phyloP scores from a whole-genome alignment of 2,888 invertebrate species.

The Agriotes lineatus region DNA sequence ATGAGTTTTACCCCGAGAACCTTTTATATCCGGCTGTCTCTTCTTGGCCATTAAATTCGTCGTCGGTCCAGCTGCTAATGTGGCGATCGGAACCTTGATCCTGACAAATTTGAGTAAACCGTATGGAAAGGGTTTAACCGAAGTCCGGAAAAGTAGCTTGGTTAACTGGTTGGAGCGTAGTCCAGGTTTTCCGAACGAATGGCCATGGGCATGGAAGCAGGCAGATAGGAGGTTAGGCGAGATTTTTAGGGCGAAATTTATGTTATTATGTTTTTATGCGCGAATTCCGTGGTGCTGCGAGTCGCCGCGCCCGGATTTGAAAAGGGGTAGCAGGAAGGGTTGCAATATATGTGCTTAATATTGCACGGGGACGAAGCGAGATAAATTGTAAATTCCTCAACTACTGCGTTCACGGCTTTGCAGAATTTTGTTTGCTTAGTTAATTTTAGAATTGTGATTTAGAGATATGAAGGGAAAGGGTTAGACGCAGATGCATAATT shows the following conservation, averaged over 20 bases:
- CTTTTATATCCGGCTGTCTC: not conserved
- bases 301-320: slow-evolving; percentile 15
- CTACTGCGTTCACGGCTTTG: slow-evolving; percentile 37
- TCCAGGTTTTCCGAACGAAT: not conserved
- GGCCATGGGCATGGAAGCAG: slow-evolving; percentile 16
- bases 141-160: slow-evolving; percentile 7
- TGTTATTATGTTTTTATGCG: slow-evolving; percentile 42
- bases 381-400: slow-evolving; percentile 45
- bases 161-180: not conserved
- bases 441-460: slow-evolving; percentile 45
- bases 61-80: slow-evolving; percentile 14
- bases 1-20: no score
- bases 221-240: slow-evolving; percentile 38
- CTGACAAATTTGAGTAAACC: slow-evolving; percentile 9
- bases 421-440: slow-evolving; percentile 45
- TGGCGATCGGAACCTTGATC: not conserved
- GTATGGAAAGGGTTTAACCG: slow-evolving; percentile 1
- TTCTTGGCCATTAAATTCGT: slow-evolving; percentile 1
- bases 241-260: slow-evolving; percentile 43
- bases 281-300: slow-evolving; percentile 27
- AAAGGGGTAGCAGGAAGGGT: slow-evolving; percentile 37
- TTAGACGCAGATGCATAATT: slow-evolving; percentile 38
- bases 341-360: slow-evolving; percentile 35
- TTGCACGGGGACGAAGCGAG: slow-evolving; percentile 32
- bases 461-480: slow-evolving; percentile 39